Conservation (phyloP, 2,888 invertebrate species). For the Adineta ricciae region DNA sequence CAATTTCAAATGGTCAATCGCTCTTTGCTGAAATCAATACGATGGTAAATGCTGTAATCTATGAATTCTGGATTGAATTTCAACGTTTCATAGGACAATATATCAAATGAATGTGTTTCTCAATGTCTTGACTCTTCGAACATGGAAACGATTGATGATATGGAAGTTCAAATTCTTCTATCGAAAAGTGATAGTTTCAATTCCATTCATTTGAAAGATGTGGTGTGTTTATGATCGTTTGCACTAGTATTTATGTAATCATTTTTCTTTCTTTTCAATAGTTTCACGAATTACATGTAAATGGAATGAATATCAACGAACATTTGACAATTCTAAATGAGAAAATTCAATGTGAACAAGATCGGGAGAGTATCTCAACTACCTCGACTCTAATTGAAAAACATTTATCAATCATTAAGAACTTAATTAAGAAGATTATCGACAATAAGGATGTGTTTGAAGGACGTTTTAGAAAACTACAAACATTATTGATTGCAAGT, state of each 20-base stretch:
- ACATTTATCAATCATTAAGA: not conserved
- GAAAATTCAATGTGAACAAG: not conserved
- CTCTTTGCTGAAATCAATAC: not conserved
- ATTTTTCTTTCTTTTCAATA: not conserved
- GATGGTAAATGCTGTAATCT: not conserved
- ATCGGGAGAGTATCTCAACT: not conserved
- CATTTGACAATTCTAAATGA: not conserved
- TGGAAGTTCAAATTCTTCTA: not conserved
- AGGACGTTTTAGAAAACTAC: constrained; percentile 7
- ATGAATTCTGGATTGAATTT: no score
- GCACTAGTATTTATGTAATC: no score
- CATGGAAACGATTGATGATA: constrained; percentile 10
- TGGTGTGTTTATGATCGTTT: not conserved
- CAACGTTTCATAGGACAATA: not conserved
- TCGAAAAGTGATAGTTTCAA: not conserved
- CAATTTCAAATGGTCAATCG: not conserved
- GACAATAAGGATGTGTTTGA: constrained; percentile 8
- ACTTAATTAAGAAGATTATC: not conserved
- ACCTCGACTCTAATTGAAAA: not conserved
- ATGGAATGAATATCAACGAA: not conserved
- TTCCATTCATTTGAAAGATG: not conserved
- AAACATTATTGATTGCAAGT: not conserved
- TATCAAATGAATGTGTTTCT: constrained; percentile 9
- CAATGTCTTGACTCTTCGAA: not conserved
- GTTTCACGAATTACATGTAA: constrained; percentile 12